A percentile compares a stretch with the other conserved stretches of the same genome.
These are phyloP conservation scores for Rhadina sibilatrix DNA, from an alignment of 2,113 vertebrate genomes.

Conservation along the genomic window DNA sequence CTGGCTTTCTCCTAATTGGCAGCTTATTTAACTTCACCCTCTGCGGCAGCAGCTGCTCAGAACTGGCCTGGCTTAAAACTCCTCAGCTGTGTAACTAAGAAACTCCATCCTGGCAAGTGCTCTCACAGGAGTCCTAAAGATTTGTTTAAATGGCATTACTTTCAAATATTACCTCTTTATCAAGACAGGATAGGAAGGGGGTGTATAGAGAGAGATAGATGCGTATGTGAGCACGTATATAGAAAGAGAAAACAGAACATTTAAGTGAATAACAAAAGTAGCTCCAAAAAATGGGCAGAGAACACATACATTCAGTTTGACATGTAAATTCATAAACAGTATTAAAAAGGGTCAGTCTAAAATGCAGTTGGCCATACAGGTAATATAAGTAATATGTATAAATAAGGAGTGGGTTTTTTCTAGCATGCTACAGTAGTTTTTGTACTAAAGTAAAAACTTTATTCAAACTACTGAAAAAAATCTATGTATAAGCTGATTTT, in stretches of 20 bases:
- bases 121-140: background rate
- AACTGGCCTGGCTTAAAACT: background rate
- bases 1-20: background rate
- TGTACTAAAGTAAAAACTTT: background rate
- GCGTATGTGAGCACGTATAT: no score
- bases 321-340: background rate
- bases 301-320: background rate
- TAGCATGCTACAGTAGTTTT: background rate
- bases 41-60: background rate
- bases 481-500: background rate
- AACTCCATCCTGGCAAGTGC: background rate
- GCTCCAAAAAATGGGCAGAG: background rate
- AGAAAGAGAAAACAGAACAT: background rate
- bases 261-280: background rate
- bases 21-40: background rate
- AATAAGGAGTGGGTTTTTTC: background rate
- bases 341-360: background rate
- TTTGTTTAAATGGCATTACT: background rate
- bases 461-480: background rate
- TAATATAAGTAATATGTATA: background rate
- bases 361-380: background rate
- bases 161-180: background rate
- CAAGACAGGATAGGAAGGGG: background rate
- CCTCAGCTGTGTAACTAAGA: background rate
- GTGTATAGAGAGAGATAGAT: background rate